A percentile compares a stretch with the other conserved stretches of the same genome.
Evolutionary conservation across 2,113 vertebrate genomes (phyloP).

Genomic region (Syrmaticus mikado): DNA sequence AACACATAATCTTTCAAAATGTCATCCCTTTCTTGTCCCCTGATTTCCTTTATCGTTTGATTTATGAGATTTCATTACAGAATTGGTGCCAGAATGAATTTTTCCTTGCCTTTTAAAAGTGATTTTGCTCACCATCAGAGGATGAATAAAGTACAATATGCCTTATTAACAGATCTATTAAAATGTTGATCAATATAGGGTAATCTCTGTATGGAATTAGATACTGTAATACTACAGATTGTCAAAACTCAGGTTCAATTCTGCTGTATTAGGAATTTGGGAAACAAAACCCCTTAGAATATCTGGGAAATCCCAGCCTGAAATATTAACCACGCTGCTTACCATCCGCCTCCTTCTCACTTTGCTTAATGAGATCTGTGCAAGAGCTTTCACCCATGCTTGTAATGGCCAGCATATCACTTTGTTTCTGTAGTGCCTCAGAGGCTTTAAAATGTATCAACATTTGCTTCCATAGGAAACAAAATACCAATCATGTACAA

Average conservation of each 20-base stretch:
- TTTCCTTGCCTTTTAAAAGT: constrained; percentile 23
- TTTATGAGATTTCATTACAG: not conserved
- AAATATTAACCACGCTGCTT: not conserved
- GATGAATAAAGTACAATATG: not conserved
- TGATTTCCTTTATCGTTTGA: not conserved
- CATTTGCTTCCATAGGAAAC: not conserved
- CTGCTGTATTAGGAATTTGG: not conserved
- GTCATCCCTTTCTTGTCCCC: not conserved
- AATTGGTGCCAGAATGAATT: not conserved
- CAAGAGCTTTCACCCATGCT: not conserved
- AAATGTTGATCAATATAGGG: not conserved
- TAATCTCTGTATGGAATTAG: not conserved
- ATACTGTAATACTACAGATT: not conserved
- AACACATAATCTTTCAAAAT: not conserved
- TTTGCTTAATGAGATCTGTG: not conserved
- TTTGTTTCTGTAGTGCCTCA: not conserved
- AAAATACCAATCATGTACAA: not conserved
- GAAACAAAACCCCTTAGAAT: not conserved
- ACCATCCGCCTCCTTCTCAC: not conserved
- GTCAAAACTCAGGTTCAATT: not conserved
- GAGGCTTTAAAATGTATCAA: not conserved
- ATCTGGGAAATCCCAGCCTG: not conserved
- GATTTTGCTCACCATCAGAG: not conserved
- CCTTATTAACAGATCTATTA: not conserved
- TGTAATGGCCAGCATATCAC: not conserved